Percentiles rank a stretch among this genome's conserved stretches.
These are phyloP conservation scores for Jaculus jaculus DNA, from an alignment of 2,113 vertebrate species.

Conservation along the genomic window DNA sequence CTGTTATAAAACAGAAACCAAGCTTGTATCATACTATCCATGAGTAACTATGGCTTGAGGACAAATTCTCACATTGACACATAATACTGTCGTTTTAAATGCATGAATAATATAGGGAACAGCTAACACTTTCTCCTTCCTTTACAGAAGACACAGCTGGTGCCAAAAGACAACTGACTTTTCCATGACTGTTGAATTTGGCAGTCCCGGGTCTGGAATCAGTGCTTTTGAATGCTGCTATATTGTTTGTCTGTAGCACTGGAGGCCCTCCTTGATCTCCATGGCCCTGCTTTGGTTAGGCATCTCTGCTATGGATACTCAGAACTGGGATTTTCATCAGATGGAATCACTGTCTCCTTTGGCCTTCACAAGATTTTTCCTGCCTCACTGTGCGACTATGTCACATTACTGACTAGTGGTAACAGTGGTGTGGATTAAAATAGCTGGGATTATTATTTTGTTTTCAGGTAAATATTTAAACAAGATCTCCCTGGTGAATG, in stretches of 20 bases:
- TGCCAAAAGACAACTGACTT: neutral
- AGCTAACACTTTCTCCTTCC: neutral
- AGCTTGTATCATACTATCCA: neutral
- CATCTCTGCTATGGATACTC: neutral
- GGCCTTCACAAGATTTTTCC: neutral
- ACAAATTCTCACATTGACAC: constrained; percentile 16
- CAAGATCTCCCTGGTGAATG: neutral
- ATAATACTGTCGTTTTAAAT: neutral
- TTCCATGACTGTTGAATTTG: neutral
- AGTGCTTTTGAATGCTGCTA: neutral
- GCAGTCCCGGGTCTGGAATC: neutral
- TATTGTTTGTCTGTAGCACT: neutral
- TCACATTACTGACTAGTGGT: neutral
- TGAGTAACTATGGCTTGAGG: neutral
- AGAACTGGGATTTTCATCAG: neutral
- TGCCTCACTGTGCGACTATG: neutral
- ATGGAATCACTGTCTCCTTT: neutral
- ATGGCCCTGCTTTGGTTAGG: neutral
- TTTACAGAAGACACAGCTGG: neutral
- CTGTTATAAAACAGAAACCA: constrained; percentile 13
- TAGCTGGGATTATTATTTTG: neutral
- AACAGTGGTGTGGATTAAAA: neutral
- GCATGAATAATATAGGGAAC: neutral
- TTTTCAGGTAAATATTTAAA: neutral
- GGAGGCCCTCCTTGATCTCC: neutral